Percentiles rank a stretch among this genome's conserved stretches.
These are phyloP conservation scores for Perizoma flavofasciatum DNA, from an alignment of 2,888 invertebrate genomes.

Conservation along the genomic window DNA sequence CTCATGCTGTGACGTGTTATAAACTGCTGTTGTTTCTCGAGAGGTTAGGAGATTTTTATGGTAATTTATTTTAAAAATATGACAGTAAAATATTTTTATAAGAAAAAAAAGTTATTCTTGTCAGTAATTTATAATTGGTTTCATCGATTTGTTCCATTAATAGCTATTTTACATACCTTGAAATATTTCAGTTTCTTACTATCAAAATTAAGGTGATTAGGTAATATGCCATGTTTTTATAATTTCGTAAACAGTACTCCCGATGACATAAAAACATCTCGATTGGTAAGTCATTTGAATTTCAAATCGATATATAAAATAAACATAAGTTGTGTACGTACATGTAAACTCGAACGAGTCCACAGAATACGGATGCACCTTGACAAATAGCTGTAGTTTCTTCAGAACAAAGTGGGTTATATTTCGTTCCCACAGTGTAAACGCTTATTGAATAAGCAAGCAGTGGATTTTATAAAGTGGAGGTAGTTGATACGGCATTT, in stretches of 20 bases:
- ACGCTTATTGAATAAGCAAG: constrained; percentile 79
- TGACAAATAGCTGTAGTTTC: constrained; percentile 75
- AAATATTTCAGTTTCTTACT: no score
- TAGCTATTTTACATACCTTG: no score
- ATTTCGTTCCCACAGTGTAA: constrained; percentile 74
- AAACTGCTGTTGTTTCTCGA: constrained; percentile 22
- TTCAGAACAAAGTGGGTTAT: constrained; percentile 74
- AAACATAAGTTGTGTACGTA: constrained; percentile 26
- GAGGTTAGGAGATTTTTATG: constrained; percentile 13
- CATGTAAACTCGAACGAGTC: constrained; percentile 48
- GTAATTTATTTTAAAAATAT: constrained; percentile 15
- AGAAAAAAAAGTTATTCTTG: background rate
- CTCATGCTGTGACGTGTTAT: constrained; percentile 33
- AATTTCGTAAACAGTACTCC: no score
- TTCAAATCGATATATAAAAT: constrained; percentile 7
- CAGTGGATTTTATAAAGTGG: constrained; percentile 62
- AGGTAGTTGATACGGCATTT: constrained; percentile 47
- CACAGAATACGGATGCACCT: constrained; percentile 69
- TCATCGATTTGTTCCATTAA: background rate
- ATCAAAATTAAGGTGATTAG: no score
- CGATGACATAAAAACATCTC: background rate
- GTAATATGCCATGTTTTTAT: no score
- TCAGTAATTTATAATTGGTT: background rate
- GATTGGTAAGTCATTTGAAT: constrained; percentile 14
- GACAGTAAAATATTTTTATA: background rate